These are phyloP conservation scores for Pristionchus fissidentatus DNA, from an alignment of 2,888 invertebrate genomes.

Conservation along the genomic window DNA sequence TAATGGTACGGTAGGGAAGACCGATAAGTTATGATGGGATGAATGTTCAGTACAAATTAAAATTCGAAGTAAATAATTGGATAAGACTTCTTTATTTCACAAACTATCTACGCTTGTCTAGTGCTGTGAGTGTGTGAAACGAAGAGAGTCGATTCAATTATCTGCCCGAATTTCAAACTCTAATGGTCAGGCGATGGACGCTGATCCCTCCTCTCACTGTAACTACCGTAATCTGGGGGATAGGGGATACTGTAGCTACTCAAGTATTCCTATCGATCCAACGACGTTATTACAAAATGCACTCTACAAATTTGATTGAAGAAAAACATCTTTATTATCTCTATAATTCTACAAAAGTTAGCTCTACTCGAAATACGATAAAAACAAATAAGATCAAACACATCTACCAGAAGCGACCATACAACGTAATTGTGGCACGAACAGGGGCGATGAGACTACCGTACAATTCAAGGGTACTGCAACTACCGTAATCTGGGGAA, in stretches of 20 bases:
- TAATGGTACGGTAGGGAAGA: not conserved
- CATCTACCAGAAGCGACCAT: not conserved
- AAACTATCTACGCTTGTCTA: too few species aligned
- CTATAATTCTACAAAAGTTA: slow-evolving; percentile 28
- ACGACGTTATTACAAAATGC: too few species aligned
- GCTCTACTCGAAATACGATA: not conserved
- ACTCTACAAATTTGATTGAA: not conserved
- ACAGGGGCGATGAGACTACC: not conserved
- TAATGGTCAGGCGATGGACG: too few species aligned
- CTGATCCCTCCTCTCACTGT: too few species aligned
- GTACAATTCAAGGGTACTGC: not conserved
- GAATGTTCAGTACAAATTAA: too few species aligned
- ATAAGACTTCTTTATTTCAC: too few species aligned
- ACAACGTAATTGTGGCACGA: not conserved
- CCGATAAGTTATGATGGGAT: not conserved
- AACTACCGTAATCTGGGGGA: not conserved
- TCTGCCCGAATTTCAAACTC: too few species aligned
- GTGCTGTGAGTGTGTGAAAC: too few species aligned
- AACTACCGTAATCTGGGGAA: not conserved
- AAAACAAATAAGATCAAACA: not conserved
- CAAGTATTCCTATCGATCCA: not conserved
- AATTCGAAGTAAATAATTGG: too few species aligned
- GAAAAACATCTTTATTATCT: slow-evolving; percentile 26
- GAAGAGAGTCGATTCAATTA: too few species aligned
- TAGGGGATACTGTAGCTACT: not conserved